A percentile compares a stretch with the other conserved stretches of the same genome.
Evolutionary conservation across 2,888 invertebrate genomes (phyloP).

Genomic region (Synanthedon tipuliformis): DNA sequence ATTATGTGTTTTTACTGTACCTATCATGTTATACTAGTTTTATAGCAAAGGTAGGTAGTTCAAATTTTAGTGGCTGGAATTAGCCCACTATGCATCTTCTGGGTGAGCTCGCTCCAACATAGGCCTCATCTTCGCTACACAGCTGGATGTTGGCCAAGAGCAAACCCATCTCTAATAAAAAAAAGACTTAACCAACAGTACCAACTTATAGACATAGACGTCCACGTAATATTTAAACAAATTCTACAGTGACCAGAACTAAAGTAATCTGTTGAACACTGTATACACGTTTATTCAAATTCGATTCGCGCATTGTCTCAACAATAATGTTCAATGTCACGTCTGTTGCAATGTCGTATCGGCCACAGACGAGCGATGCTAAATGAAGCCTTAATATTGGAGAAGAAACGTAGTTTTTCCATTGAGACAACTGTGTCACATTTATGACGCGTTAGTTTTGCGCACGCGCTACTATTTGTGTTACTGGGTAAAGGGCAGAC

Average conservation of each 20-base stretch:
- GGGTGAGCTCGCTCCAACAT: too few species aligned
- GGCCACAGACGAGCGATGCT: too few species aligned
- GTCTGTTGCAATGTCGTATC: slow-evolving; percentile 17
- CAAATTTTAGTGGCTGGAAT: too few species aligned
- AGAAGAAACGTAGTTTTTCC: slow-evolving; percentile 17
- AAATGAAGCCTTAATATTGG: slow-evolving; percentile 20
- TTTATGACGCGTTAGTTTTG: slow-evolving; percentile 32
- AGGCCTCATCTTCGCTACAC: too few species aligned
- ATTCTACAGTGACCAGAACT: slow-evolving; percentile 12
- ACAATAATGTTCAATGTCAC: slow-evolving; percentile 45
- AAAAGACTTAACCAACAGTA: too few species aligned
- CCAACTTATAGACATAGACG: not conserved
- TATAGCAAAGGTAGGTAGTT: too few species aligned
- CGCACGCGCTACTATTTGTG: slow-evolving; percentile 43
- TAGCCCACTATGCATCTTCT: too few species aligned
- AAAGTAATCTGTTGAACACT: slow-evolving; percentile 7
- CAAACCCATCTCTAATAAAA: too few species aligned
- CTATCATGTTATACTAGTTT: too few species aligned
- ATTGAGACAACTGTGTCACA: slow-evolving; percentile 7
- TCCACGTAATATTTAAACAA: slow-evolving; percentile 7
- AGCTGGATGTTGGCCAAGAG: too few species aligned
- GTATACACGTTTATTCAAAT: slow-evolving; percentile 30
- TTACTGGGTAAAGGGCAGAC: slow-evolving; percentile 64
- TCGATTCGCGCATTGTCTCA: slow-evolving; percentile 44
- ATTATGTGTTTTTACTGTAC: too few species aligned